Evolutionary conservation across 2,113 vertebrate species (phyloP).

Genomic region (Peromyscus maniculatus): DNA sequence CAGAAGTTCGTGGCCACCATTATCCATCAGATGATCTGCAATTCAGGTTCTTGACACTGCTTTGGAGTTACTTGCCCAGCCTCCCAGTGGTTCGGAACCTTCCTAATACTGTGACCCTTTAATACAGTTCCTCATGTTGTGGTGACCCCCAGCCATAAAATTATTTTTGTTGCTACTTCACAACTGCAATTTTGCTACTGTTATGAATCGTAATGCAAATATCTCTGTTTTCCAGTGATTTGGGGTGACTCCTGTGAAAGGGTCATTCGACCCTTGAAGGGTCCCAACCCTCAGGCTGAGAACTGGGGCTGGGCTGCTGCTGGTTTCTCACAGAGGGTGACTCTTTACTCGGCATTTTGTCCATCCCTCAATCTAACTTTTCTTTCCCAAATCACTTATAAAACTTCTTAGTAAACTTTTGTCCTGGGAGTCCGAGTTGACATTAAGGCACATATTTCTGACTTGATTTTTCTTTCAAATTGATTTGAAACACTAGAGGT

Average conservation of each 20-base stretch:
- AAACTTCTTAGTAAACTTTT: neutral
- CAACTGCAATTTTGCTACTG: neutral
- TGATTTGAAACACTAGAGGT: neutral
- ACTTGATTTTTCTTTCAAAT: conserved; percentile 33
- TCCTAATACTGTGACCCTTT: neutral
- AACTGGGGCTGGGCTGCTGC: fast-evolving
- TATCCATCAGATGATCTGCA: neutral
- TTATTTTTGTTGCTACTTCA: neutral
- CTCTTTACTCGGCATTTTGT: conserved; percentile 3
- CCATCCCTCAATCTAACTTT: neutral
- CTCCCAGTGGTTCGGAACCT: neutral
- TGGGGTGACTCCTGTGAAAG: neutral
- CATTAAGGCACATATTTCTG: neutral
- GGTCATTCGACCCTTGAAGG: neutral
- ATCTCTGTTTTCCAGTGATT: neutral
- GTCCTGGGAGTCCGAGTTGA: neutral
- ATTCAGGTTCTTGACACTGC: neutral
- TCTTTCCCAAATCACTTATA: conserved; percentile 15
- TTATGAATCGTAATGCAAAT: neutral
- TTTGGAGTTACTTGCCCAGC: neutral
- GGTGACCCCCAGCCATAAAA: neutral
- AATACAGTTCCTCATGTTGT: neutral
- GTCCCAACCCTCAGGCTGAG: neutral
- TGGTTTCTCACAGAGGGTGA: neutral
- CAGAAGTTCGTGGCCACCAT: neutral